Evolutionary conservation across 2,113 vertebrate genomes (phyloP).

Genomic region (Sciurus niger): DNA sequence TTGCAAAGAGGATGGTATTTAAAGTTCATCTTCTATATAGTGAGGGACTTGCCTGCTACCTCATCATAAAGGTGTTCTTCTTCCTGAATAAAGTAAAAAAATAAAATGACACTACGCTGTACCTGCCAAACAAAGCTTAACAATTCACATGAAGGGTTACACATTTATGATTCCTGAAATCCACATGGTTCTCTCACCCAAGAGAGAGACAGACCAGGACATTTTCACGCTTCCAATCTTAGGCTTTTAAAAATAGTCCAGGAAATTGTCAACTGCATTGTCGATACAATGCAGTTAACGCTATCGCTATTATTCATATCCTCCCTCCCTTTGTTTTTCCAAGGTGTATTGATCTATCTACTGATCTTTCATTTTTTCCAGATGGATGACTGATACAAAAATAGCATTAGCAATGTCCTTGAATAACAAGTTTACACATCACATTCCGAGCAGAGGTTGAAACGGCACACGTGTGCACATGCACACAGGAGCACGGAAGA

Average conservation of each 20-base stretch:
- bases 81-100: slow-evolving; percentile 74
- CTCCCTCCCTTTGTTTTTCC: slow-evolving; percentile 30
- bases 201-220: neutral
- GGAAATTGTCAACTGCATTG: neutral
- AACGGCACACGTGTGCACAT: rapidly evolving
- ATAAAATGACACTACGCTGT: slow-evolving; percentile 18
- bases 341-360: neutral
- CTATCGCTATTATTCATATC: neutral
- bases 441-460: neutral
- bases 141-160: slow-evolving; percentile 31
- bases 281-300: neutral
- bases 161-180: neutral
- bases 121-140: slow-evolving; percentile 41
- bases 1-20: slow-evolving; percentile 66
- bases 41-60: slow-evolving; percentile 30
- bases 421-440: neutral
- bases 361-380: neutral
- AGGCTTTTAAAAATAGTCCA: slow-evolving; percentile 2
- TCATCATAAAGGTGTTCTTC: slow-evolving; percentile 75
- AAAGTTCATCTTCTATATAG: slow-evolving; percentile 50
- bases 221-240: neutral
- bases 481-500: neutral
- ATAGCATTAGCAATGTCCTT: neutral
- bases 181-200: neutral
- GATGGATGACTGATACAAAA: neutral